phyloP scores from a whole-genome alignment of 2,113 vertebrate genomes.

The Oophaga pumilio region DNA sequence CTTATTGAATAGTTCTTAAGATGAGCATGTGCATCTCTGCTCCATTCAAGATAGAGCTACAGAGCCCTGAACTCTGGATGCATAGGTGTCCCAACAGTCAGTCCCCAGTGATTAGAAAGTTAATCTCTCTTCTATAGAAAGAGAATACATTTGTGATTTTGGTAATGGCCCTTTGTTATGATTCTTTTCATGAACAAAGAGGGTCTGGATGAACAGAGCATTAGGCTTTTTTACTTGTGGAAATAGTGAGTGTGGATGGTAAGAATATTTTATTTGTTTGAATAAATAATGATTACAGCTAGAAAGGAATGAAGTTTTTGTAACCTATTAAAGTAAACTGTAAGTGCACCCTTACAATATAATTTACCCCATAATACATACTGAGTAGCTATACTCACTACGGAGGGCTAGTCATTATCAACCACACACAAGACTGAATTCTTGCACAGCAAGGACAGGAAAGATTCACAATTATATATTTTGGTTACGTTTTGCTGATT shows the following conservation, averaged over 20 bases:
- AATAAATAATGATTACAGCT: background rate
- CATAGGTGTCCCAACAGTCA: too few species aligned
- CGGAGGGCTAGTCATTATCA: background rate
- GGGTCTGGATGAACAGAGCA: background rate
- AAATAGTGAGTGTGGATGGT: background rate
- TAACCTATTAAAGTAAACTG: background rate
- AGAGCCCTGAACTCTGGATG: too few species aligned
- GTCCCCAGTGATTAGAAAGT: too few species aligned
- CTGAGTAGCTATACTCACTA: background rate
- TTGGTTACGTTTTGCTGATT: background rate
- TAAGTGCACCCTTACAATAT: background rate
- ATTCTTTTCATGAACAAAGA: background rate
- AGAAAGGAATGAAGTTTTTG: too few species aligned
- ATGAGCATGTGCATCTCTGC: too few species aligned
- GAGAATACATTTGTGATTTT: too few species aligned
- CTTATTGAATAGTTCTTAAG: too few species aligned
- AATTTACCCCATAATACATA: background rate
- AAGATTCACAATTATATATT: background rate
- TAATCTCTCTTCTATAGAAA: too few species aligned
- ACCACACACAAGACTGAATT: background rate
- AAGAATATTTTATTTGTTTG: background rate
- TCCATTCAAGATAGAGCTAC: too few species aligned
- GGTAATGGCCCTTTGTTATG: too few species aligned
- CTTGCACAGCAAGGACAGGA: background rate
- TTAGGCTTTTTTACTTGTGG: background rate